Evolutionary conservation across 2,797 vertebrate genomes (phyloP), one percentile per base, ranked within the genome.

Genomic region (Dicrostonyx torquatus): DNA sequence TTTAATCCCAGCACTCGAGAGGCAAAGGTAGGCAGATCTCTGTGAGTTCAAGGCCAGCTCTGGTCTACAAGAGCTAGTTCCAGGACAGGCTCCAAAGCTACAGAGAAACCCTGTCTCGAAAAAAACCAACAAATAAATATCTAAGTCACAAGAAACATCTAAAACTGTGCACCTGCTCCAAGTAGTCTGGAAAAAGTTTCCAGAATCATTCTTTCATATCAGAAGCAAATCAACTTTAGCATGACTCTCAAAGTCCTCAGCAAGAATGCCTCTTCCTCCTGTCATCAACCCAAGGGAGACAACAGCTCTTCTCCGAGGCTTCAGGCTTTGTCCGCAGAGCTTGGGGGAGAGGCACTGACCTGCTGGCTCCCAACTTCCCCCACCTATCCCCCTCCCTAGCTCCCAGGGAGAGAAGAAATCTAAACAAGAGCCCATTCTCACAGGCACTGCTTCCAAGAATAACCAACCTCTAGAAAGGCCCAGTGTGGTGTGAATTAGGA

Each of bases 351-450:
- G 29, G 40, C 17, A 66, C 29, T 60, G 94, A 92, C 94, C 90
- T 96, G 58, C 86, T 78, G 58, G 93, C 91, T 96, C 84, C 90
- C 93, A 60, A 34, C 68, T 22, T 58, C 58, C 87, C 91, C 93
- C 76, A 94, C 95, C 96, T 89, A 87, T 58, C 55, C 55, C 55
- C 20, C 55, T 58, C 55, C 55, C 55, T 58, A 58, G 55, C 55
- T 31, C 43, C 10, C 9, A 75, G 95, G 91, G 94, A 96, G 55
- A 95, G 84, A 45, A 93, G 92, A 95, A 97, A 96, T 91, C 83
- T 91, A 97, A 96, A 97, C 96, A 97, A 96, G 93, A 91, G 90
- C 60, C 95, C 73, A 94, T 96, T 97, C 97, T 96, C 97, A 96
- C 94, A 97, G 94, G 85, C 91, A 64, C 73, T 45, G 68, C 68